Evolutionary conservation across 2,113 vertebrate species (phyloP), one percentile per base, ranked within the genome.

Genomic region (Phodopus roborovskii): DNA sequence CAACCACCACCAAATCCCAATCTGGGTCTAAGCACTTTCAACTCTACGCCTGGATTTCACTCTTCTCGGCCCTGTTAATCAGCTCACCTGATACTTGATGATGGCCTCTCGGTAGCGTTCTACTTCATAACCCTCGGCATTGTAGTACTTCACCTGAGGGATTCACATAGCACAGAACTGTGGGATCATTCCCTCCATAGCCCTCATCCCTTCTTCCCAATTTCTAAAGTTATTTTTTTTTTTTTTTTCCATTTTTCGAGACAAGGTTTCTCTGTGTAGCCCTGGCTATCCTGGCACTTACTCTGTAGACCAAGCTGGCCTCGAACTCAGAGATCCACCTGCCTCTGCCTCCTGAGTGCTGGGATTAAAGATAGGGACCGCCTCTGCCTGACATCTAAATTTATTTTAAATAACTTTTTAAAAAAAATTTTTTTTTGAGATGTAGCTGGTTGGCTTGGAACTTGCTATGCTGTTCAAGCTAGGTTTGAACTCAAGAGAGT

Each of bases 111-210:
- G 99, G 79, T 99, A 99, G 30, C 99, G 98, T 24, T 98, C 96
- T 36, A 99, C 99, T 97, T 99, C 99, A 0, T 99, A 99, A 94
- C 90, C 96, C 97, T 99, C 99, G 0, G 99, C 99, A 0, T 99
- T 99, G 97, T 99, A 99, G 97, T 99, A 99, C 95, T 99, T 99
- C 84, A 99, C 99, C 99, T 99, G 88, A 53, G 62, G 42, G 92
- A 20, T 36, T 36, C 77, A 94, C 90, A 94, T 0, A 5, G 60
- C 36, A 53, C 70, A 53, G 4, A 24, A 79, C 16, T 36, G 58
- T 78, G 1, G 0, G 68, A 9, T 60, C 28, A 1, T 5, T 86
- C 33, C 22, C 39, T 71, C 58, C 13, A 79, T 50, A 62, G 20
- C 56, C 30, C 79, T 20, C 39, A 50, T 28, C 85, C 56, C 53